Evolutionary conservation across 2,888 invertebrate species (phyloP).

Genomic region (Philopedon plagiatum): DNA sequence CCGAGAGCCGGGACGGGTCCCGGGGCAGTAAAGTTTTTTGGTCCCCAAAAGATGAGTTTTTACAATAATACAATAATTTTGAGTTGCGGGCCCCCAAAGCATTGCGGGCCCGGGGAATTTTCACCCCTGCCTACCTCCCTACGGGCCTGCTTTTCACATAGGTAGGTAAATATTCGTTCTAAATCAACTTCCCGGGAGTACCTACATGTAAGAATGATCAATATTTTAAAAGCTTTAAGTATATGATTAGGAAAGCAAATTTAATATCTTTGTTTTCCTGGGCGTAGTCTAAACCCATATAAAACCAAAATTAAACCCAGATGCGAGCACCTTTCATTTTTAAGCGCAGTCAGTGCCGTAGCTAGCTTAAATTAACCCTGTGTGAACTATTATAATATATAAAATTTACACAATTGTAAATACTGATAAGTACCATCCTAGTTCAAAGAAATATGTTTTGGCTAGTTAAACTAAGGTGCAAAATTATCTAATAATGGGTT

Average conservation of each 20-base stretch:
- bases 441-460: no score
- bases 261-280: conserved; percentile 47
- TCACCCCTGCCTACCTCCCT: background rate
- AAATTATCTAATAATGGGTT: no score
- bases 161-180: background rate
- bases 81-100: no score
- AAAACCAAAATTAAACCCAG: conserved; percentile 45
- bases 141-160: no score
- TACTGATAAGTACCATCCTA: no score
- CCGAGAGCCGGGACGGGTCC: no score
- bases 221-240: conserved; percentile 40
- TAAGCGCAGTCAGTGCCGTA: conserved; percentile 23
- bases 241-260: conserved; percentile 45
- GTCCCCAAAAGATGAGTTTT: no score
- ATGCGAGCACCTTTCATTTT: conserved; percentile 44
- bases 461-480: no score
- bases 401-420: no score
- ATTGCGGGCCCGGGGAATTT: background rate
- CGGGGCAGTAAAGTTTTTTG: no score
- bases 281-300: conserved; percentile 39
- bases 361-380: background rate
- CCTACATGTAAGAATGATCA: conserved; percentile 10
- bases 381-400: background rate
- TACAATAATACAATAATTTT: no score
- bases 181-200: background rate